Base-by-base conservation (phyloP, 2,113 vertebrate genomes). In the Pleuronectes platessa region DNA sequence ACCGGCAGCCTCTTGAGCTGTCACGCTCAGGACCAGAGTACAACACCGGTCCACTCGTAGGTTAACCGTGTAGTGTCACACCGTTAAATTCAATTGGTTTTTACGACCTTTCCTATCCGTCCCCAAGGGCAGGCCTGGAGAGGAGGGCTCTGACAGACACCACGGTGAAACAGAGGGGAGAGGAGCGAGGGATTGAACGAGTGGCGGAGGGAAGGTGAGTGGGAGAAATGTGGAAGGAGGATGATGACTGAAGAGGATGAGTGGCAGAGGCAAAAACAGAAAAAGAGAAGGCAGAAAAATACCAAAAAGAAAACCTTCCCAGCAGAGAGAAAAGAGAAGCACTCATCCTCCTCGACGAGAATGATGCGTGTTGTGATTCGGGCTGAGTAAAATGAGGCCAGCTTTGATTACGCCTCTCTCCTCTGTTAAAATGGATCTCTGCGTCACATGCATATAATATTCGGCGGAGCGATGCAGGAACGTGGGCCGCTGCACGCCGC, bases 301-400 rank as follows among this genome's bases (percentile, higher is more conserved):
- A 37, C 40, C 17, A 13, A 26, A 26, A 62, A 68, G 60, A 62
- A 72, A 76, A 26, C 24, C 47, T 80, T 53, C 7, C 63, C 65
- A 68, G 56, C 71, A 26, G 62, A 73, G 74, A 75, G 61, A 74
- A 75, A 54, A 83, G 78, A 76, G 55, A 83, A 68, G 53, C 66
- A 72, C 68, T 78, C 66, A 60, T 62, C 45, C 61, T 37, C 72
- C 27, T 54, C 14, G 3, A 75, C 55, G 35, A 68, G 76, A 82
- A 76, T 51, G 15, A 71, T 56, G 73, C 58, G 79, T 78, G 81
- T 78, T 81, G 67, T 55, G 76, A 86, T 80, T 87, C 78, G 68
- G 78, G 83, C 83, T 56, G 88, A 86, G 78, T 68, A 64, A 90
- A 90, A 90, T 66, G 81, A 86, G 89, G 90, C 80, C 88, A 89